phyloP scores from a whole-genome alignment of 1,140 invertebrate genomes.

The Amphibalanus amphitrite region DNA sequence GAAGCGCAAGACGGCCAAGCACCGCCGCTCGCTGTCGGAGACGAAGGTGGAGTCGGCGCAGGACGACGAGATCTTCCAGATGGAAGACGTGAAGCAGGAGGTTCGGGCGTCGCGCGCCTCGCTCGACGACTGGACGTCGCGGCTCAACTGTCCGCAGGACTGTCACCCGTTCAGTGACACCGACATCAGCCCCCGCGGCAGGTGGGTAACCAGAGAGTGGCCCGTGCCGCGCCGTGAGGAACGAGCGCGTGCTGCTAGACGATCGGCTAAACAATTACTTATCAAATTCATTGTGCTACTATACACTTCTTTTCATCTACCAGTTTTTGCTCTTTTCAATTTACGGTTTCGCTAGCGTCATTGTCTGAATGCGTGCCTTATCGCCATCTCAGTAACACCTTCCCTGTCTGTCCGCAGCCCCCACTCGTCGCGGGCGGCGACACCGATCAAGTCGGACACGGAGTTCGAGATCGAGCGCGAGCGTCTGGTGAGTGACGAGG shows the following conservation, averaged over 20 bases:
- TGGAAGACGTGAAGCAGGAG: conserved; percentile 10
- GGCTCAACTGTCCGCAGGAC: conserved; percentile 33
- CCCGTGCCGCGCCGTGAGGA: too few species aligned
- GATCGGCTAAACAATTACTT: too few species aligned
- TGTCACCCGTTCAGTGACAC: conserved; percentile 84
- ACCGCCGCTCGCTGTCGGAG: conserved; percentile 5
- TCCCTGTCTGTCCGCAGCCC: conserved; percentile 33
- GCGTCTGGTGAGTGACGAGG: conserved; percentile 23
- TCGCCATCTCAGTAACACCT: too few species aligned
- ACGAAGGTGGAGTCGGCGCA: neutral
- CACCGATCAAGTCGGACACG: conserved; percentile 80
- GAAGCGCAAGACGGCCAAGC: conserved; percentile 4
- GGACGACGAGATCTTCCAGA: conserved; percentile 7
- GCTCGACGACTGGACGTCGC: conserved; percentile 21
- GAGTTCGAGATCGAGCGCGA: conserved; percentile 55
- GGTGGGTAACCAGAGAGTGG: conserved; percentile 31
- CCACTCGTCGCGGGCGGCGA: conserved; percentile 46
- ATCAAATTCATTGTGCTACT: too few species aligned
- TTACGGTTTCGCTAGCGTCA: too few species aligned
- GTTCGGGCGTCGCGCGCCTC: neutral
- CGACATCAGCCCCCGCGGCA: conserved; percentile 47
- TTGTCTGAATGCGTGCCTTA: too few species aligned
- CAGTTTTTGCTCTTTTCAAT: too few species aligned
- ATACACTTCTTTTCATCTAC: too few species aligned
- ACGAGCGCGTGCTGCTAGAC: too few species aligned